A percentile compares a stretch with the other conserved stretches of the same genome.
phyloP scores from a whole-genome alignment of 2,113 vertebrate species.

The Malurus alboscapulatus region DNA sequence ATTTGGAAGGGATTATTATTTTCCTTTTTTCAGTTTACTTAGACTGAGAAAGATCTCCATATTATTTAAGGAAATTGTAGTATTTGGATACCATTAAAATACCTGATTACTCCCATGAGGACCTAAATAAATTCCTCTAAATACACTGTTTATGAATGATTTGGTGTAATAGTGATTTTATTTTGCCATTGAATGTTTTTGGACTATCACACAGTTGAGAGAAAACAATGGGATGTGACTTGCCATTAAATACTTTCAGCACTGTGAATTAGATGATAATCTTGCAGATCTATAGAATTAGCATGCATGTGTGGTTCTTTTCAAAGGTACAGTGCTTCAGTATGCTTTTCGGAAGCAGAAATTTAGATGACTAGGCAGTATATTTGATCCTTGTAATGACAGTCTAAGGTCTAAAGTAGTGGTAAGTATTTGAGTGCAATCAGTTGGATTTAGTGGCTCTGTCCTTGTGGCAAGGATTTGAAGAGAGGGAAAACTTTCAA shows the following conservation, averaged over 20 bases:
- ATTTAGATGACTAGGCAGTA: neutral
- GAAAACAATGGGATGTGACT: slow-evolving; percentile 8
- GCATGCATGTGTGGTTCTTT: neutral
- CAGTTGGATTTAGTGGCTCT: neutral
- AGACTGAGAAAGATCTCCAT: neutral
- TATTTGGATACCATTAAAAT: neutral
- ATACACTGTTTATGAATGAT: neutral
- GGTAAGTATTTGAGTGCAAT: neutral
- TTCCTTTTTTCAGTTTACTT: neutral
- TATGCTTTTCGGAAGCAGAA: neutral
- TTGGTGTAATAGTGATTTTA: neutral
- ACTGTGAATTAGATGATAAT: neutral
- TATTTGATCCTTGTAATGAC: neutral
- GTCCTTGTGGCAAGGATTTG: neutral
- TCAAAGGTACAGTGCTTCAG: neutral
- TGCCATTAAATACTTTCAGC: neutral
- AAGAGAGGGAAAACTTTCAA: neutral
- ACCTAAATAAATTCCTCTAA: slow-evolving; percentile 2
- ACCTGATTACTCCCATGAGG: neutral
- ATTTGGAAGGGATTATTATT: slow-evolving; percentile 15
- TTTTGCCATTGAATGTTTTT: slow-evolving; percentile 2
- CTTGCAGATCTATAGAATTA: neutral
- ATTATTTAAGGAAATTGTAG: slow-evolving; percentile 4
- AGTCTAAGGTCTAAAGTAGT: neutral
- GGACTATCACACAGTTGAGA: neutral